Evolutionary conservation across 2,797 vertebrate genomes (phyloP), one percentile per base, ranked within the genome.

Genomic region (Calcarius lapponicus): DNA sequence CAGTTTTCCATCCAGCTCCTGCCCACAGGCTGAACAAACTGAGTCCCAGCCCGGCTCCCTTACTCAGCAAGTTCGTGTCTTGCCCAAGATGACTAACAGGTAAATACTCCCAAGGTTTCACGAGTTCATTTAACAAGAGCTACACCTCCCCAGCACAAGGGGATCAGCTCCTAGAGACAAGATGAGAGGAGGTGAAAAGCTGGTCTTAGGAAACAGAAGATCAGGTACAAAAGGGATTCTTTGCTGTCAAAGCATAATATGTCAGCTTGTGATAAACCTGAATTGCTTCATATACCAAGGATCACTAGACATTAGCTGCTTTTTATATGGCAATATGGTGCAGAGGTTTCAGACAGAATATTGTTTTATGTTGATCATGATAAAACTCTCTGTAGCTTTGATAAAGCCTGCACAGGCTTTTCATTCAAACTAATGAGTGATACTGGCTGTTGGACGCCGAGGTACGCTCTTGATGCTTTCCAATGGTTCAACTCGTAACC

Each of bases 301-400:
- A 96, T 95, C 95, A 96, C 93, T 92, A 95, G 95, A 96, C 92
- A 95, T 96, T 87, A 95, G 91, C 83, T 96, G 95, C 92, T 91
- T 92, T 96, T 92, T 93, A 76, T 86, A 92, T 3, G 50, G 88
- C 95, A 95, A 82, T 86, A 88, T 70, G 91, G 91, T 87, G 78
- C 90, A 90, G 95, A 67, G 96, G 83, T 85, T 95, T 95, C 94
- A 93, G 83, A 91, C 25, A 71, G 88, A 94, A 95, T 95, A 96
- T 96, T 96, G 93, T 95, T 96, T 96, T 94, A 94, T 93, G 95
- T 93, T 96, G 96, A 95, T 95, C 90, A 65, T 9, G 83, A 87
- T 92, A 92, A 95, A 95, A 90, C 61, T 89, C 88, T 80, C 88
- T 79, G 86, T 26, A 92, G 92, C 94, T 96, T 92, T 96, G 95